phyloP scores from a whole-genome alignment of 2,888 invertebrate genomes.

The Alentia gelatinosa region DNA sequence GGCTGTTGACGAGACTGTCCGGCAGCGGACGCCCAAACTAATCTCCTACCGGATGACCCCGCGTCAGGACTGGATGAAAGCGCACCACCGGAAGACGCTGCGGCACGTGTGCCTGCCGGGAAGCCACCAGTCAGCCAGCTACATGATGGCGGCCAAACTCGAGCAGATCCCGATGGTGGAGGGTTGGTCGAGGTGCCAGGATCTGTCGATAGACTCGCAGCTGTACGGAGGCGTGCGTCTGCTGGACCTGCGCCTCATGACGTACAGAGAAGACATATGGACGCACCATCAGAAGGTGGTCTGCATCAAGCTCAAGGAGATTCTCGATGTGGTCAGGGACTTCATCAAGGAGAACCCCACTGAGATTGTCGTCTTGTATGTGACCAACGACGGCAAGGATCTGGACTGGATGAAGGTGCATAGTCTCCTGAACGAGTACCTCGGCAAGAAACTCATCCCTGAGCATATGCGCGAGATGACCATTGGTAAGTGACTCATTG shows the following conservation, averaged over 20 bases:
- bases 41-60: conserved; percentile 44
- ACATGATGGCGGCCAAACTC: conserved; percentile 39
- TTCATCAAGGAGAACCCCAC: conserved; percentile 60
- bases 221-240: conserved; percentile 62
- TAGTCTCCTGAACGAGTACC: conserved; percentile 52
- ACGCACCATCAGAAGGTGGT: conserved; percentile 50
- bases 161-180: conserved; percentile 2
- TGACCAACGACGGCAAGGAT: conserved; percentile 58
- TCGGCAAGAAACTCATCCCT: conserved; percentile 58
- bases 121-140: conserved; percentile 61
- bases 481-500: conserved; percentile 63
- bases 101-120: conserved; percentile 61
- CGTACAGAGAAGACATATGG: conserved; percentile 52
- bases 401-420: conserved; percentile 60
- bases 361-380: conserved; percentile 60
- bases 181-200: conserved; percentile 62
- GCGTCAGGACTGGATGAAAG: conserved; percentile 62
- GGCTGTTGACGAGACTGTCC: conserved; percentile 57
- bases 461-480: conserved; percentile 60
- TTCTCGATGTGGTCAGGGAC: conserved; percentile 55
- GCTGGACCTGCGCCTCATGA: conserved; percentile 62
- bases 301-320: conserved; percentile 58
- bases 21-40: conserved; percentile 58
- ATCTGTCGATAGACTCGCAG: conserved; percentile 55
- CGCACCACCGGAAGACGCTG: conserved; percentile 41